These are phyloP conservation scores for Apodemia hepburni DNA, from an alignment of 2,888 invertebrate species.

Conservation along the genomic window DNA sequence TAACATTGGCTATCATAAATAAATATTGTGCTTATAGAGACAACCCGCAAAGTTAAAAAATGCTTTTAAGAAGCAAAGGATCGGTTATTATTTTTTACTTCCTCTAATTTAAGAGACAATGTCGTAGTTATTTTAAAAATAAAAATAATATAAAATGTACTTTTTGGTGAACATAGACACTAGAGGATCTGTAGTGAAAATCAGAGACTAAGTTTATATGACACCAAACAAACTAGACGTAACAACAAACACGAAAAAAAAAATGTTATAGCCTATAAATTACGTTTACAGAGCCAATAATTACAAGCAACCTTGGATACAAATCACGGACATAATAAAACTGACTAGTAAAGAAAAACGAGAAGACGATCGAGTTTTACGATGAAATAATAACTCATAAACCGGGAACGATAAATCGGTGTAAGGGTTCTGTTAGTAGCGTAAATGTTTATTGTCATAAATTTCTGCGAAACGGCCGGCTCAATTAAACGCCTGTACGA, in stretches of 20 bases:
- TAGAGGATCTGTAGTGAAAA: neutral
- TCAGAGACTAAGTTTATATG: neutral
- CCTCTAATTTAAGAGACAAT: no score
- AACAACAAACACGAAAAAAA: neutral
- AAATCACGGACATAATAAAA: constrained; percentile 12
- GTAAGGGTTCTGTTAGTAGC: constrained; percentile 20
- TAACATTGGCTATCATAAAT: no score
- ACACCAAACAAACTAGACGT: neutral
- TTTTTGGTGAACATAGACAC: no score
- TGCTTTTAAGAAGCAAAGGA: no score
- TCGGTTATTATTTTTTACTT: no score
- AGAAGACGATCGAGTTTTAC: constrained; percentile 3
- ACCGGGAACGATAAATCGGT: constrained; percentile 13
- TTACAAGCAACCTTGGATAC: constrained; percentile 4
- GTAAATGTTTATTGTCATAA: constrained; percentile 23
- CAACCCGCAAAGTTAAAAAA: no score
- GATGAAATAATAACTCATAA: constrained; percentile 13
- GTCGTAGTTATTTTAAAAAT: no score
- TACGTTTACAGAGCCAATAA: neutral
- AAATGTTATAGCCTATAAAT: neutral
- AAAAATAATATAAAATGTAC: no score
- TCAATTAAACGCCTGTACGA: constrained; percentile 21
- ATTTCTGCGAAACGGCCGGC: constrained; percentile 20
- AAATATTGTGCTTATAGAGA: no score
- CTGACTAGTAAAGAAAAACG: constrained; percentile 4